A percentile compares a stretch with the other conserved stretches of the same genome.
phyloP scores from a whole-genome alignment of 2,888 invertebrate species.

The Horisme vitalbata region DNA sequence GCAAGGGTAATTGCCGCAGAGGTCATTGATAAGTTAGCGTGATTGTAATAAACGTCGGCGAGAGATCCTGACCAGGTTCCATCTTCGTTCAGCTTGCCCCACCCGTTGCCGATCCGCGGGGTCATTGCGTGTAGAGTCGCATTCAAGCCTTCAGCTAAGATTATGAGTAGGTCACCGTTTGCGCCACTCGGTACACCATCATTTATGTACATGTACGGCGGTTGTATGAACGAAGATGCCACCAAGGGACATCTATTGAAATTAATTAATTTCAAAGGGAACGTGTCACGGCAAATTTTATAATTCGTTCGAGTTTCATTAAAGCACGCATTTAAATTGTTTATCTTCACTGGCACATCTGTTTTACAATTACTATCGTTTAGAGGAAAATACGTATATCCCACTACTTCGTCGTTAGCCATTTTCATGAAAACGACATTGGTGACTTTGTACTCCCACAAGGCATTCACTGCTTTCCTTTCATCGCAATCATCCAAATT shows the following conservation, averaged over 20 bases:
- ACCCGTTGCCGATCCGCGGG: slow-evolving; percentile 54
- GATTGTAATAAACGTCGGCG: slow-evolving; percentile 56
- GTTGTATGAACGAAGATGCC: slow-evolving; percentile 61
- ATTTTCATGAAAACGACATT: slow-evolving; percentile 58
- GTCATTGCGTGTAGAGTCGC: slow-evolving; percentile 54
- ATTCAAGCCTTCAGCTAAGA: slow-evolving; percentile 56
- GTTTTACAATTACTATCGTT: slow-evolving; percentile 47
- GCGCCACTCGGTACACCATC: slow-evolving; percentile 52
- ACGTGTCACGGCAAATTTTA: slow-evolving; percentile 40
- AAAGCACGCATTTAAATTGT: slow-evolving; percentile 28
- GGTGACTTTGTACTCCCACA: slow-evolving; percentile 59
- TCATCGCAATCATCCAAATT: slow-evolving; percentile 52
- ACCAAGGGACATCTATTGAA: slow-evolving; percentile 55
- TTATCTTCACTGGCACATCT: slow-evolving; percentile 45
- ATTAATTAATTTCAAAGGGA: slow-evolving; percentile 54
- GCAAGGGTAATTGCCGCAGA: slow-evolving; percentile 57
- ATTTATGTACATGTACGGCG: slow-evolving; percentile 57
- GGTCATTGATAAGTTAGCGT: slow-evolving; percentile 69
- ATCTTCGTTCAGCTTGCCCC: slow-evolving; percentile 56
- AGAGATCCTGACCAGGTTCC: slow-evolving; percentile 68
- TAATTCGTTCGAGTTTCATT: slow-evolving; percentile 29
- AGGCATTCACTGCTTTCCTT: slow-evolving; percentile 42
- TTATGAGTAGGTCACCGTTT: slow-evolving; percentile 59
- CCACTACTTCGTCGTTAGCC: slow-evolving; percentile 33
- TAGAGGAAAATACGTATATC: slow-evolving; percentile 53